These are phyloP conservation scores for Chouioia cunea DNA, from an alignment of 2,888 invertebrate genomes.

Conservation along the genomic window DNA sequence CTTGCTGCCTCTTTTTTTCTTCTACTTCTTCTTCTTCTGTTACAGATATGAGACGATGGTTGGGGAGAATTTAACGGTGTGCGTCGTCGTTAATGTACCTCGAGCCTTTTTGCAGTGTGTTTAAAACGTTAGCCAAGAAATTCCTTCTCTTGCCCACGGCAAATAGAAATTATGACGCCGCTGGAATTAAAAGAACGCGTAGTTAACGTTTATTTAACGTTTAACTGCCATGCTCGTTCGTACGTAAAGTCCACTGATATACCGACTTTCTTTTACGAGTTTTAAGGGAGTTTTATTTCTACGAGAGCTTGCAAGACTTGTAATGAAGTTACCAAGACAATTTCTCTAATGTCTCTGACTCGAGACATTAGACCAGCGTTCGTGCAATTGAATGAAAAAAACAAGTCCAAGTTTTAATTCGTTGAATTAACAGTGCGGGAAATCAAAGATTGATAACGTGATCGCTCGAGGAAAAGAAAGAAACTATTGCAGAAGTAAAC, in stretches of 20 bases:
- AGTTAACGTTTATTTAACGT: constrained; percentile 22
- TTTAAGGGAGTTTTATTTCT: too few relatives aligned
- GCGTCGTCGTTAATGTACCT: neutral
- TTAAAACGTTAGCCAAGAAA: constrained; percentile 9
- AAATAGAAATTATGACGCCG: constrained; percentile 39
- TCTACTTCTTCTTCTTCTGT: neutral
- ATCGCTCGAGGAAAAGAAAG: neutral
- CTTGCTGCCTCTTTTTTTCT: constrained; percentile 13
- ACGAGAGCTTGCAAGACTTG: too few relatives aligned
- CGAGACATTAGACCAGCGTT: too few relatives aligned
- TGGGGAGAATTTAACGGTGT: neutral
- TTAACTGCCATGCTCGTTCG: neutral
- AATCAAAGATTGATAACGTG: too few relatives aligned
- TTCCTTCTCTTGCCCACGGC: constrained; percentile 11
- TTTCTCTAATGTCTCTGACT: too few relatives aligned
- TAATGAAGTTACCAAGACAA: too few relatives aligned
- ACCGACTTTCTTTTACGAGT: too few relatives aligned
- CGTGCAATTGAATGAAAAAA: too few relatives aligned
- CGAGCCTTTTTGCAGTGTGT: constrained; percentile 16
- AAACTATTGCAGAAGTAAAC: constrained; percentile 31
- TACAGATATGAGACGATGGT: too few relatives aligned
- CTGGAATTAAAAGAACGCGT: constrained; percentile 26
- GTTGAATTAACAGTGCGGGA: too few relatives aligned
- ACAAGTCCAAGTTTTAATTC: too few relatives aligned
- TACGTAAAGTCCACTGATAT: too few relatives aligned